Evolutionary conservation across 1,140 invertebrate species (phyloP).

Genomic region (Dendrolimus punctatus): DNA sequence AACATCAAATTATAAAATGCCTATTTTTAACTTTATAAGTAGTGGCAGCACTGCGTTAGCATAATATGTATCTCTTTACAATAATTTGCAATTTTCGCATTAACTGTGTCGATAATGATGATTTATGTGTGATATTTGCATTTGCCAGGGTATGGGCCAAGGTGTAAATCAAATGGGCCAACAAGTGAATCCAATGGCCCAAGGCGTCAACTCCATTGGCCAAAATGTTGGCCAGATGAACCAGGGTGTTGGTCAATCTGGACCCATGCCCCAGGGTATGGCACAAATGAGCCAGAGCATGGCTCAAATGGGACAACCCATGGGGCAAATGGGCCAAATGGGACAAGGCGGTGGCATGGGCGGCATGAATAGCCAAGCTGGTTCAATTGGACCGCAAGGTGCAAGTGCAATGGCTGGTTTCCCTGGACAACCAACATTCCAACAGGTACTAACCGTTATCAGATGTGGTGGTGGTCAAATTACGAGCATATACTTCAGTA

Average conservation of each 20-base stretch:
- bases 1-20: background rate
- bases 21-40: background rate
- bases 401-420: conserved; percentile 69
- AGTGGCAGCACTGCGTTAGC: background rate
- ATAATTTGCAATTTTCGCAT: background rate
- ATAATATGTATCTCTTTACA: background rate
- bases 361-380: conserved; percentile 59
- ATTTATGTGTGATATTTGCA: conserved; percentile 4
- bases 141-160: conserved; percentile 56
- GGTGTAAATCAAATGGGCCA: conserved; percentile 56
- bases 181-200: conserved; percentile 58
- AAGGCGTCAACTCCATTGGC: conserved; percentile 50
- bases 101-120: too few relatives aligned
- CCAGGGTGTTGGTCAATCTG: conserved; percentile 52
- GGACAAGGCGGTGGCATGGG: conserved; percentile 58
- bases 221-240: conserved; percentile 62
- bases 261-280: conserved; percentile 65
- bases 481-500: too few relatives aligned
- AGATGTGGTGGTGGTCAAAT: too few relatives aligned
- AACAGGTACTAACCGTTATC: conserved; percentile 38
- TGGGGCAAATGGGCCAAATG: conserved; percentile 70
- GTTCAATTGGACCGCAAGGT: conserved; percentile 70
- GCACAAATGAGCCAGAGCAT: conserved; percentile 67
- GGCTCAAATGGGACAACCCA: conserved; percentile 67
- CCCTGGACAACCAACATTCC: conserved; percentile 70